Percentiles rank a stretch among this genome's conserved stretches.
These are phyloP conservation scores for Lepidurus arcticus DNA, from an alignment of 1,140 invertebrate species.

Conservation along the genomic window DNA sequence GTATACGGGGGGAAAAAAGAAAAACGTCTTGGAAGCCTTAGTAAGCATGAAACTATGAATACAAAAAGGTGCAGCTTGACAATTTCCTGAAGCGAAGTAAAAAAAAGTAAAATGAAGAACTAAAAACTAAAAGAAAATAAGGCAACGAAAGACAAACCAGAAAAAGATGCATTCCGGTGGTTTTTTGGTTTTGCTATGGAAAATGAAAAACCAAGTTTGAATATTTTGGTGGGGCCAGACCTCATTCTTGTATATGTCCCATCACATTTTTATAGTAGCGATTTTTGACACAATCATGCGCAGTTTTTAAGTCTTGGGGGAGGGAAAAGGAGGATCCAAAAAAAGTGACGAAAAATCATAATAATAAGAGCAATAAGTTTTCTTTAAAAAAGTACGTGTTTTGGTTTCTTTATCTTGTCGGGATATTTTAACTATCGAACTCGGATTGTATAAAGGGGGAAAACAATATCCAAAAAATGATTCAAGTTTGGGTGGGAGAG, in stretches of 20 bases:
- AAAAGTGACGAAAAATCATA: background rate
- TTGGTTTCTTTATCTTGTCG: too few species aligned
- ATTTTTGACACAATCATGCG: conserved; percentile 15
- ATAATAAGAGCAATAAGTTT: background rate
- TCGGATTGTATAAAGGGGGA: background rate
- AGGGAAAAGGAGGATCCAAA: background rate
- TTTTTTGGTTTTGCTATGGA: background rate
- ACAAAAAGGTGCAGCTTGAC: conserved; percentile 12
- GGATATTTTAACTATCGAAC: too few species aligned
- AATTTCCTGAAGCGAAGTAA: too few species aligned
- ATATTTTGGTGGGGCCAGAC: conserved; percentile 22
- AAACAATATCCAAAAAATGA: background rate
- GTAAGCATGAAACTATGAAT: background rate
- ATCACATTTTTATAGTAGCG: conserved; percentile 20
- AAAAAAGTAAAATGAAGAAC: background rate
- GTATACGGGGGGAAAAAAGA: background rate
- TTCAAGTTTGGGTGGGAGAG: too few species aligned
- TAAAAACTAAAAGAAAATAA: background rate
- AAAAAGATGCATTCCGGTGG: background rate
- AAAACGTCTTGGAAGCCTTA: conserved; percentile 25
- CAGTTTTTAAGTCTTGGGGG: conserved; percentile 5
- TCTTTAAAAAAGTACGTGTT: background rate
- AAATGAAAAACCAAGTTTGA: background rate
- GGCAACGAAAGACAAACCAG: too few species aligned
- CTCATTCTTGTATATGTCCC: conserved; percentile 25